phyloP scores from a whole-genome alignment of 2,113 vertebrate species.

The Cynopterus brachyotis region DNA sequence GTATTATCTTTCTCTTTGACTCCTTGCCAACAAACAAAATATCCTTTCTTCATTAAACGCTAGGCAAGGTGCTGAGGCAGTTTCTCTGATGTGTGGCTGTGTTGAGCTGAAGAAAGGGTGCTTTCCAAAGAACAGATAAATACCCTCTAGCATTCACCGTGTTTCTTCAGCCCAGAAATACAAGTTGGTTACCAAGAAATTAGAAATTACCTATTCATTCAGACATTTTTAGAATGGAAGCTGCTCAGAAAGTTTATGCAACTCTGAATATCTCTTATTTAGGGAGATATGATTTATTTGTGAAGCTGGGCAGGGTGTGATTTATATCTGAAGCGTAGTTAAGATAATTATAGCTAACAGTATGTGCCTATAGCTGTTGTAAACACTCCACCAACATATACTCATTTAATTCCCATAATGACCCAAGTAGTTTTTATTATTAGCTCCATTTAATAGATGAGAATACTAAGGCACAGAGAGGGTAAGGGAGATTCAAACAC shows the following conservation, averaged over 20 bases:
- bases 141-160: background rate
- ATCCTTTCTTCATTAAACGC: background rate
- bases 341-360: background rate
- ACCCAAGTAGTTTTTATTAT: background rate
- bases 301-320: background rate
- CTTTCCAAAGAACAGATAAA: conserved; percentile 64
- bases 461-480: background rate
- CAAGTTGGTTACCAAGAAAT: background rate
- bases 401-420: background rate
- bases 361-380: background rate
- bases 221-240: background rate
- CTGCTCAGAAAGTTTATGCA: background rate
- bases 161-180: background rate
- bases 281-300: background rate
- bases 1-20: conserved; percentile 53
- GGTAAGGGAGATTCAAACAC: background rate
- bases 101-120: conserved; percentile 10
- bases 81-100: background rate
- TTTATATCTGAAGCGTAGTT: too few species aligned
- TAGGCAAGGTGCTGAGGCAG: background rate
- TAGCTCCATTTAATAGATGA: background rate
- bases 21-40: conserved; percentile 52
- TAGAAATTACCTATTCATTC: background rate
- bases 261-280: background rate
- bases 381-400: background rate